phyloP scores from a whole-genome alignment of 2,113 vertebrate genomes.

The Eonycteris spelaea region DNA sequence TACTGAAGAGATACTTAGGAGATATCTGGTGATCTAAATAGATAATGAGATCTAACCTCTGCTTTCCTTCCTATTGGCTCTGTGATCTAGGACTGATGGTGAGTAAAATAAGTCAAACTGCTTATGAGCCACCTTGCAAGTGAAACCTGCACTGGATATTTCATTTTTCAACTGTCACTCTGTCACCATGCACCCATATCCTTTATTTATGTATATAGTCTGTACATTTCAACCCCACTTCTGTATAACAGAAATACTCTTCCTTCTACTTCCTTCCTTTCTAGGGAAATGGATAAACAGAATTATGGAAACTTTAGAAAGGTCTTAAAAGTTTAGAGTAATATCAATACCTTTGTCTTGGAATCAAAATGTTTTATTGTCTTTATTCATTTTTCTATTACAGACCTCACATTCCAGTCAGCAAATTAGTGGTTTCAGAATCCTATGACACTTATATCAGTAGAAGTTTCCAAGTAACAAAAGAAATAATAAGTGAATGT shows the following conservation, averaged over 20 bases:
- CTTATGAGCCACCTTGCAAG: not conserved
- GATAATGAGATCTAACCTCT: not conserved
- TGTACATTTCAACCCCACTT: not conserved
- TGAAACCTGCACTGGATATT: not conserved
- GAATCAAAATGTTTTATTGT: conserved; percentile 8
- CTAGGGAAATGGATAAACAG: not conserved
- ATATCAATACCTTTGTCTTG: not conserved
- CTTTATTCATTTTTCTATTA: conserved; percentile 58
- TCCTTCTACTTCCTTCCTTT: not conserved
- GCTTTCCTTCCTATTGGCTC: not conserved
- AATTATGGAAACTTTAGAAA: not conserved
- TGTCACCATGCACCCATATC: not conserved
- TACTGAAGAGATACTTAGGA: not conserved
- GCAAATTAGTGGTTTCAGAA: conserved; percentile 93
- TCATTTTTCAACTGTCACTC: not conserved
- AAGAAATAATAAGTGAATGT: conserved; percentile 95
- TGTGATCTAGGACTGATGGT: not conserved
- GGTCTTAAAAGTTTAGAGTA: not conserved
- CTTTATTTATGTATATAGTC: not conserved
- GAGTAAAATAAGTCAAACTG: not conserved
- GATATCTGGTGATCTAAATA: not conserved
- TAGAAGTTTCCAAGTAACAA: conserved; percentile 96
- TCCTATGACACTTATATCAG: conserved; percentile 97
- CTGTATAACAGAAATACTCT: not conserved
- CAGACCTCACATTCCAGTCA: conserved; percentile 97